phyloP scores from a whole-genome alignment of 2,113 vertebrate genomes.

The Zosterops japonicus region DNA sequence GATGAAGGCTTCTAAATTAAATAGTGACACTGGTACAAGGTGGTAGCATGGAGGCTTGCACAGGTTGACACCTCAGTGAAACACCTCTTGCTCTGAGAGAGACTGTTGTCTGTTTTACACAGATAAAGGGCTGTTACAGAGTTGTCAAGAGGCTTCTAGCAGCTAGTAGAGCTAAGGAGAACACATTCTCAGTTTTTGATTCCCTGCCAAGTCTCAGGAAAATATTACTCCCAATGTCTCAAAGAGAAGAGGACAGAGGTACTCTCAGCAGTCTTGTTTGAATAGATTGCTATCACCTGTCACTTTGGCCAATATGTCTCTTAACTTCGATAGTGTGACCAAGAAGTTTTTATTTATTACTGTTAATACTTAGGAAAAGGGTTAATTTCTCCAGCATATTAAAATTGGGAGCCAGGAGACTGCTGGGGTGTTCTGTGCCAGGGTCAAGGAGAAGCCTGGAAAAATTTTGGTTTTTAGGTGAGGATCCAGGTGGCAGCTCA shows the following conservation, averaged over 20 bases:
- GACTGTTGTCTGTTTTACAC: neutral
- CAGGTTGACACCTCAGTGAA: neutral
- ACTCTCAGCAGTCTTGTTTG: neutral
- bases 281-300: neutral
- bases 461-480: neutral
- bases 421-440: neutral
- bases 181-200: neutral
- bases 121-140: neutral
- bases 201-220: neutral
- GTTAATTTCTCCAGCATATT: fast-evolving
- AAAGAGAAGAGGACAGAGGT: neutral
- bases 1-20: neutral
- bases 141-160: neutral
- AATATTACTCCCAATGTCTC: neutral
- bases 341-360: neutral
- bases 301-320: neutral
- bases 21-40: neutral
- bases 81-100: neutral
- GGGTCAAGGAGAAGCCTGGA: neutral
- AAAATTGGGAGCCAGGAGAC: neutral
- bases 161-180: neutral
- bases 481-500: neutral
- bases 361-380: neutral
- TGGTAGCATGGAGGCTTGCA: neutral
- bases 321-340: neutral